Evolutionary conservation across 2,113 vertebrate species (phyloP), one percentile per base, ranked within the genome.

Genomic region (Myotis davidii): DNA sequence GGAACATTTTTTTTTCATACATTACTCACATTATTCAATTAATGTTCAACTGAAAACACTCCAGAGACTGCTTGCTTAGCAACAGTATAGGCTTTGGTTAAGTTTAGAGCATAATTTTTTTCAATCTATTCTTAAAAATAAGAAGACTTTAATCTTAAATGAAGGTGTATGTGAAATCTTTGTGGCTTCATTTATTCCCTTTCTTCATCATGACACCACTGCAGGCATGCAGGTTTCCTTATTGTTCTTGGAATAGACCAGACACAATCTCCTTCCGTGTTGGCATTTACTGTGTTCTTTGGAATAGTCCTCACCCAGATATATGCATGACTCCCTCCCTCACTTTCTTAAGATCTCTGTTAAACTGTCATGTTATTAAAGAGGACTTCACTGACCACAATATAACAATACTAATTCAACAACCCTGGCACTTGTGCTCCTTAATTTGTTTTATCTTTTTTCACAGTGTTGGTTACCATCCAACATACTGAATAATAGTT

Each of bases 371-470:
- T 83, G 76, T 48, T 52, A 42, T 37, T 39, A 93, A 65, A 69
- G 20, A 69, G 13, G 23, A 0, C 37, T 87, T 87, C 12, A 8
- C 20, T 86, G 27, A 42, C 4, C 18, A 89, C 14, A 12, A 48
- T 72, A n/a, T 27, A 91, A 70, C n/a, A 95, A 85, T 67, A 61
- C 6, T 56, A 85, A 94, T 17, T 91, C 34, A 45, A 84, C 5
- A 91, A 16, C 16, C n/a, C 56, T 45, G 32, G 29, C 13, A 82
- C 20, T 90, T 61, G 39, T 10, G 13, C 78, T 25, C 18, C 9
- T 90, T 84, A 84, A 95, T 77, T 83, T 45, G 29, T 45, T 85
- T 86, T 59, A 87, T 79, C 79, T 82, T 92, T 96, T 76, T 86
- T 86, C 56, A 74, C 25, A 88, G 56, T 37, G 23, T 91, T 73